Evolutionary conservation across 2,113 vertebrate species (phyloP), one percentile per base, ranked within the genome.

Genomic region (Lasiurus borealis): DNA sequence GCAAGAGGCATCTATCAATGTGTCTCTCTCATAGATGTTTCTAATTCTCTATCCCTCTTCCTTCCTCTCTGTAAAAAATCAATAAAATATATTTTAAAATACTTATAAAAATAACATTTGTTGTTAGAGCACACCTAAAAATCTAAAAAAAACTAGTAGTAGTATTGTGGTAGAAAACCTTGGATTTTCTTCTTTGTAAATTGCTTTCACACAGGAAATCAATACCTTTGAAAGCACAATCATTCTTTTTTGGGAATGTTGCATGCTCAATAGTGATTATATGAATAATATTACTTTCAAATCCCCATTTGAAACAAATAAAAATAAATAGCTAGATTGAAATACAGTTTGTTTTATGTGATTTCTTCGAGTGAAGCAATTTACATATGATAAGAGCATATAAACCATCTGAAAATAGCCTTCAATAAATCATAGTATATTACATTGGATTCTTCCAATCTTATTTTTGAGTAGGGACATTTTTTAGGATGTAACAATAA

Each of bases 271-370:
- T 88, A 94, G 21, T 8, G 11, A 88, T 88, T 40, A 68, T 88
- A 36, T 95, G 82, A 66, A 57, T 93, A 84, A 88, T 57, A 82
- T 86, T 93, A 73, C 50, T 80, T 96, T 95, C 62, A 92, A 87
- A 86, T 59, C 12, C 27, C 12, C 29, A 40, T 72, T 73, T 96
- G 40, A 64, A 64, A 36, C 57, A 16, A 86, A 83, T 82, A 92
- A 86, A 95, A 82, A 82, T 80, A 88, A 95, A 85, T 64, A 82
- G 18, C n/a, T 69, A 78, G 54, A 27, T 59, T 25, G 36, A 95
- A 92, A 88, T 81, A 64, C 4, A 88, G 34, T 95, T 85, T 85
- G 18, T n/a, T 92, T 73, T 88, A 57, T 86, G 31, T 78, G 2
- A 93, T 89, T 91, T 95, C 27, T 96, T 83, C 85, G 21, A 34